These are phyloP conservation scores for Ambastaia sidthimunki DNA, from an alignment of 2,797 vertebrate species.

Conservation along the genomic window DNA sequence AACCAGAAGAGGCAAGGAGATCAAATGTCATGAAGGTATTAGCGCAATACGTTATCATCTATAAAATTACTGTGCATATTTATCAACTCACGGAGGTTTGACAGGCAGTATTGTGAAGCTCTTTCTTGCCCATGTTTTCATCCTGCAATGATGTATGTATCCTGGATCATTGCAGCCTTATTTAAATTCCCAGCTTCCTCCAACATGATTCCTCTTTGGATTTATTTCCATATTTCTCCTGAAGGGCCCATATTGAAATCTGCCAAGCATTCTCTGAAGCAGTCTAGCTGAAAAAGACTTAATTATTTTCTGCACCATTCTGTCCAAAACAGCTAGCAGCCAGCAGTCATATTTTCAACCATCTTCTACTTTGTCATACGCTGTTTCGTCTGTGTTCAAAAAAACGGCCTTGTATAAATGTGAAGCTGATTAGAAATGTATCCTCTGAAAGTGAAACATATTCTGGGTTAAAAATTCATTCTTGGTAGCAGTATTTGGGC, in stretches of 20 bases:
- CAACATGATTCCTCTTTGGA: conserved; percentile 47
- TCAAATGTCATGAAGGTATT: conserved; percentile 21
- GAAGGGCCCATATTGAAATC: conserved; percentile 56
- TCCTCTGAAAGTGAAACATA: not conserved
- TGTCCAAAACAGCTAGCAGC: conserved; percentile 39
- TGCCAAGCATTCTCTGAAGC: conserved; percentile 56
- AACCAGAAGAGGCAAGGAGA: not conserved
- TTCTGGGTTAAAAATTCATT: not conserved
- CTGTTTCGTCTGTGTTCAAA: conserved; percentile 18
- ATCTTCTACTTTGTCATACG: conserved; percentile 20
- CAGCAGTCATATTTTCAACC: conserved; percentile 39
- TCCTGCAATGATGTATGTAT: conserved; percentile 47
- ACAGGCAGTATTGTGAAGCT: not conserved
- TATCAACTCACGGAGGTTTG: conserved; percentile 3
- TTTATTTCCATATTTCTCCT: conserved; percentile 60
- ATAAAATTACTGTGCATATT: not conserved
- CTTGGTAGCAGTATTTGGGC: conserved; percentile 1
- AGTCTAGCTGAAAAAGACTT: conserved; percentile 59
- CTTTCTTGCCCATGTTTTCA: conserved; percentile 20
- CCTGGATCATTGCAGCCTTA: conserved; percentile 51
- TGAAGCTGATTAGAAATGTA: conserved; percentile 19
- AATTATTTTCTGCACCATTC: conserved; percentile 59
- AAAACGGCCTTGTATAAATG: conserved; percentile 12
- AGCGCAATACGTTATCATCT: not conserved
- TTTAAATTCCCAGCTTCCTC: conserved; percentile 56